phyloP scores from a whole-genome alignment of 2,888 invertebrate species.

The Caenorhabditis zanzibari region DNA sequence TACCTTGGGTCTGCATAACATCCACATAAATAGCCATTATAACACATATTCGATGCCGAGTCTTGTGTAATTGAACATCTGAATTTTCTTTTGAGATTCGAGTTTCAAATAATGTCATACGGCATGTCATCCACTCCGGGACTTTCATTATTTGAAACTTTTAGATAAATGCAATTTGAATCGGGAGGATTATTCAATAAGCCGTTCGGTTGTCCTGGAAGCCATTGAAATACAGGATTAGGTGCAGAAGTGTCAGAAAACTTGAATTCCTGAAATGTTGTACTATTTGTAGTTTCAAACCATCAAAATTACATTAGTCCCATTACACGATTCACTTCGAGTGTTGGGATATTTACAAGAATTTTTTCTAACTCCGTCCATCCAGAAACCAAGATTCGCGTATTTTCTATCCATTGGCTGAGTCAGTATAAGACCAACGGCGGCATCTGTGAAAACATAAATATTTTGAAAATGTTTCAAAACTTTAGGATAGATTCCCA shows the following conservation, averaged over 20 bases:
- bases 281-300: too few relatives aligned
- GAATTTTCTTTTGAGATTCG: neutral
- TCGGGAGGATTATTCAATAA: constrained; percentile 2
- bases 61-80: neutral
- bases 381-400: constrained; percentile 16
- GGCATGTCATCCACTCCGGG: constrained; percentile 10
- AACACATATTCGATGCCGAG: neutral
- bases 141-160: neutral
- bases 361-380: constrained; percentile 13
- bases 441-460: neutral
- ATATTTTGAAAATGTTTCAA: too few relatives aligned
- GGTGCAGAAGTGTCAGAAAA: neutral
- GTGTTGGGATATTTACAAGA: constrained; percentile 8
- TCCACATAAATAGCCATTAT: neutral
- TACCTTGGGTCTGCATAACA: neutral
- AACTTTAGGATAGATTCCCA: too few relatives aligned
- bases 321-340: constrained; percentile 15
- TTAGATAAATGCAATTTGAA: constrained; percentile 18
- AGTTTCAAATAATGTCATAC: neutral
- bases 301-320: constrained; percentile 13
- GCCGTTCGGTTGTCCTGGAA: constrained; percentile 8
- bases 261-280: constrained; percentile 4
- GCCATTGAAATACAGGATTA: constrained; percentile 6
- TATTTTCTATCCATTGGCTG: neutral
- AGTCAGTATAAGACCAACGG: neutral